Evolutionary conservation across 35 echinoderm and acorn worm genomes (phyloP), one percentile per base, ranked within the genome.

Genomic region (Hemicentrotus pulcherrimus): DNA sequence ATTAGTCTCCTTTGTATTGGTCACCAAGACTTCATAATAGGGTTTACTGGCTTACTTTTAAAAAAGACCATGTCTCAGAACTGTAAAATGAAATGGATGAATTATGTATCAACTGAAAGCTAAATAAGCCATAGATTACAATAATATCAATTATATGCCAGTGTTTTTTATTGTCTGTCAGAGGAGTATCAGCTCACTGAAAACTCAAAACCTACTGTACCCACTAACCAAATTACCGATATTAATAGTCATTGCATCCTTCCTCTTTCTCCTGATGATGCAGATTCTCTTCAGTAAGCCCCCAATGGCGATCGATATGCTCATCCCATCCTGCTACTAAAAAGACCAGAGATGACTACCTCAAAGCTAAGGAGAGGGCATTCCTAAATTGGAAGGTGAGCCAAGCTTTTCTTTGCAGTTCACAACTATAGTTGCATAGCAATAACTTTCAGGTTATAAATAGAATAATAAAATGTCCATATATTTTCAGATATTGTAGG

Each of bases 251-350:
- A 24, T 78, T 78, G 65, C 65, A 78, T 28, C 65, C 6, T 78
- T 78, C 7, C 65, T 78, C 6, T n/a, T 78, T 28, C 22, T 30
- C 7, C 65, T 24, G 5, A n/a, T 70, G 7, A n/a, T 59, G 9
- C 94, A 95, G 94, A 91, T 95, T 95, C 45, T 88, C 78, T 31
- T 45, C 78, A 32, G 94, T 95, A 13, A 87, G 47, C 52, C 48
- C 35, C 10, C 22, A 91, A 28, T 95, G 94, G 94, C 31, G 86
- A 47, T 2, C 1, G 9, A 95, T 95, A 55, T 86, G 46, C 31
- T 46, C 45, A 48, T 28, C 30, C 13, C 48, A 87, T 31, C 33
- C 46, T 89, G 46, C 78, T 95, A 32, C 94, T 31, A 32, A 33
- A 88, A 47, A 31, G 45, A 95, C 6, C 71, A 46, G 46, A 91